phyloP scores from a whole-genome alignment of 2,888 invertebrate species.

The Clivina fossor region DNA sequence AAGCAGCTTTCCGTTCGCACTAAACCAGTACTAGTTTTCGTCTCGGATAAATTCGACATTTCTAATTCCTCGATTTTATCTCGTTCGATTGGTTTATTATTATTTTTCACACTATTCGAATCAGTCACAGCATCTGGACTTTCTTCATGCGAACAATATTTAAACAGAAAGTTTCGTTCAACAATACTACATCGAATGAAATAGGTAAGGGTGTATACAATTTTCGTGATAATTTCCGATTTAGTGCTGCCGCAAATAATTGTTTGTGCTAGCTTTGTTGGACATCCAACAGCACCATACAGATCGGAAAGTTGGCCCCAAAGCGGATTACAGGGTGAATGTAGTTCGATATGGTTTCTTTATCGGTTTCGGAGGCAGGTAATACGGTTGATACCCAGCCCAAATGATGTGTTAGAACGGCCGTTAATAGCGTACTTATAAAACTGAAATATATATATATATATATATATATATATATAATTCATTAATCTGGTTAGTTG shows the following conservation, averaged over 20 bases:
- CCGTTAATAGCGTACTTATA: conserved; percentile 84
- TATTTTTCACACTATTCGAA: conserved; percentile 45
- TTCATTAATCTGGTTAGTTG: too few relatives aligned
- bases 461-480: too few relatives aligned
- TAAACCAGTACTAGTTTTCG: conserved; percentile 26
- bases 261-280: conserved; percentile 75
- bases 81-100: conserved; percentile 43
- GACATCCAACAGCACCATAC: conserved; percentile 81
- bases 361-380: conserved; percentile 49
- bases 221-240: conserved; percentile 66
- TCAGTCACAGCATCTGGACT: conserved; percentile 50
- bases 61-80: conserved; percentile 25
- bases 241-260: conserved; percentile 73
- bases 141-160: conserved; percentile 42
- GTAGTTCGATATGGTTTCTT: conserved; percentile 61
- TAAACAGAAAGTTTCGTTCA: conserved; percentile 51
- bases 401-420: conserved; percentile 84
- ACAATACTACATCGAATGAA: conserved; percentile 81
- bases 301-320: conserved; percentile 89
- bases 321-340: conserved; percentile 78
- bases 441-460: too few relatives aligned
- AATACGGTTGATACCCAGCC: conserved; percentile 86
- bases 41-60: conserved; percentile 14
- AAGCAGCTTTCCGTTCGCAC: conserved; percentile 36
- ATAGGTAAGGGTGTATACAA: conserved; percentile 80